Evolutionary conservation across 2,113 vertebrate species (phyloP).

Genomic region (Ochotona princeps): DNA sequence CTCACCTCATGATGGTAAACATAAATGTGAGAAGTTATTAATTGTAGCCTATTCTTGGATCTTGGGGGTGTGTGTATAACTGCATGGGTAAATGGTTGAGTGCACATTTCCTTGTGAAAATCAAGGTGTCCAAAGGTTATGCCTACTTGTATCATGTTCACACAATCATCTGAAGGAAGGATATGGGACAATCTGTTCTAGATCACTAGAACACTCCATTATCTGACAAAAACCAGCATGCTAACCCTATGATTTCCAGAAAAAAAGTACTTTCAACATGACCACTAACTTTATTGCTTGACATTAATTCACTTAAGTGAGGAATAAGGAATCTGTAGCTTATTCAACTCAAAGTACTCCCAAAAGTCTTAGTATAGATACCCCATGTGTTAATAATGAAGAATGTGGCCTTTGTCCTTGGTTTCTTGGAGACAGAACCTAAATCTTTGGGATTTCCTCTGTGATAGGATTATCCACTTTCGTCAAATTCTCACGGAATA

Average conservation of each 20-base stretch:
- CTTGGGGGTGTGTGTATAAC: not conserved
- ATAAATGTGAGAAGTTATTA: not conserved
- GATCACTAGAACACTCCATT: not conserved
- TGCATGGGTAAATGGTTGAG: not conserved
- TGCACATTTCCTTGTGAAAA: conserved; percentile 6
- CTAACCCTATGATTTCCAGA: not conserved
- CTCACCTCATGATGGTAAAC: not conserved
- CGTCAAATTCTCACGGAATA: not conserved
- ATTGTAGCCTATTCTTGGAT: not conserved
- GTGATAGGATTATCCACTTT: not conserved
- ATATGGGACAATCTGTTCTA: not conserved
- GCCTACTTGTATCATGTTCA: not conserved
- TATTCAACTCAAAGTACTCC: not conserved
- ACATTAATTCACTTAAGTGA: conserved; percentile 38
- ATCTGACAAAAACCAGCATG: not conserved
- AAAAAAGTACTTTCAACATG: not conserved
- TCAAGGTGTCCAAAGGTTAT: not conserved
- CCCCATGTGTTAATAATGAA: not conserved
- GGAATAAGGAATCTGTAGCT: not conserved
- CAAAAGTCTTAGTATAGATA: not conserved
- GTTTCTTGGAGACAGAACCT: not conserved
- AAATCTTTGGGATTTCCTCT: not conserved
- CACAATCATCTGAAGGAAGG: not conserved
- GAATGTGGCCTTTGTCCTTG: not conserved
- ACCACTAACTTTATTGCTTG: conserved; percentile 22